Evolutionary conservation across 2,888 invertebrate genomes (phyloP), one percentile per base, ranked within the genome.

Genomic region (Standfussiana lucernea): DNA sequence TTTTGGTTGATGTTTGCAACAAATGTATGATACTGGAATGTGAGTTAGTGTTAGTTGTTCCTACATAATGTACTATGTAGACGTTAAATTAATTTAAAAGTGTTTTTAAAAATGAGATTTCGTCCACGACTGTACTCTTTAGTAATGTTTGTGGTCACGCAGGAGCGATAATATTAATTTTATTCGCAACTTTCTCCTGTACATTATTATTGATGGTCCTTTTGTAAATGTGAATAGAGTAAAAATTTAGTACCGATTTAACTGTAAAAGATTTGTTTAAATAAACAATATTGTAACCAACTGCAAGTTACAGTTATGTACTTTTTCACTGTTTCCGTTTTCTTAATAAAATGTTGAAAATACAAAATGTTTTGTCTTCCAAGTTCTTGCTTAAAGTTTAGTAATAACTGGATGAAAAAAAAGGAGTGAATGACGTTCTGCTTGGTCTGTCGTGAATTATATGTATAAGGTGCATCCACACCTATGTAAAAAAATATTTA

Each of bases 321-420:
- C 96, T 96, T 96, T 96, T 96, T 96, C 96, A 96, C 96, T 96
- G 96, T 96, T 96, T 96, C 96, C 95, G 96, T 96, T 96, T 96
- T 96, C 96, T 95, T 95, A 96, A 96, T 96, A 96, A 96, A 96
- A 96, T 95, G 95, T 96, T 96, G 94, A 96, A 96, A 96, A 95
- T 94, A 94, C 88, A 78, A 77, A 68, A 67, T 80, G 53, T 75
- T 86, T 86, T 78, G 69, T 79, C 70, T 86, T 72, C 61, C n/a
- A 64, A 75, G 64, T 42, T 61, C 15, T 74, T 56, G 32, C 21
- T 47, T 45, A 15, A 18, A 18, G 18, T 77, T 42, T n/a, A 42
- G 24, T 71, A 4, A 37, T 45, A 40, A 62, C 28, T 42, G 42
- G 64, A 18, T 56, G 28, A 28, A 50, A n/a, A 8, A 24, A n/a